These are phyloP conservation scores for Phaethornis superciliosus DNA, from an alignment of 2,113 vertebrate species.

Conservation along the genomic window DNA sequence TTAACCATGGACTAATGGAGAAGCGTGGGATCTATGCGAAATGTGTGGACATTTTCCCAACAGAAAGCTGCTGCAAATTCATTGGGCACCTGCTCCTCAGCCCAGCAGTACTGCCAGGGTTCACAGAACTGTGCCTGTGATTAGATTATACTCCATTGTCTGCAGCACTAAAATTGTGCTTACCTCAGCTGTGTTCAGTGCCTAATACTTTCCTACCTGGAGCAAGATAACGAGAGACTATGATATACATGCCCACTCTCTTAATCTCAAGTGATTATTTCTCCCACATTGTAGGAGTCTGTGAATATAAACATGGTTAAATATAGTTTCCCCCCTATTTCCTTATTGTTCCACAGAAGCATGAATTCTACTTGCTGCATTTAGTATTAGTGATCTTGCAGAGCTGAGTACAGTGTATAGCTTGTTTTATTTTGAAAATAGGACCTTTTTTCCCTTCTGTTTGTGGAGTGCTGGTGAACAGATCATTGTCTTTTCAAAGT, in stretches of 20 bases:
- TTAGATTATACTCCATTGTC: background rate
- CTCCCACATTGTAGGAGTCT: background rate
- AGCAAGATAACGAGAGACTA: background rate
- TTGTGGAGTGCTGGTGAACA: background rate
- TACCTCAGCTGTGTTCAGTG: background rate
- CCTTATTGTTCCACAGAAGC: background rate
- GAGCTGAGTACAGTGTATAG: background rate
- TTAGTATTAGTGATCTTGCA: background rate
- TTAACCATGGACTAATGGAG: background rate
- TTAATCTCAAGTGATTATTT: background rate
- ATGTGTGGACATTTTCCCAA: background rate
- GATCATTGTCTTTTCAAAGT: background rate
- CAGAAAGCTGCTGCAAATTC: background rate
- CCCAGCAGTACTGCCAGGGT: accelerated
- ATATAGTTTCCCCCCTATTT: slow-evolving; percentile 6
- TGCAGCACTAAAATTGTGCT: background rate
- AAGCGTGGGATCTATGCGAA: background rate
- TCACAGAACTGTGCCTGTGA: background rate
- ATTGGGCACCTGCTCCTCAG: background rate
- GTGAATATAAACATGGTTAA: slow-evolving; percentile 29
- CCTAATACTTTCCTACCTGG: slow-evolving; percentile 5
- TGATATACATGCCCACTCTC: background rate
- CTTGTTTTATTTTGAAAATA: background rate
- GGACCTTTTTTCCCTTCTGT: background rate
- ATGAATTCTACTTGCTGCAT: background rate